These are phyloP conservation scores for Dryocosmus kuriphilus DNA, from an alignment of 2,888 invertebrate species.

Conservation along the genomic window DNA sequence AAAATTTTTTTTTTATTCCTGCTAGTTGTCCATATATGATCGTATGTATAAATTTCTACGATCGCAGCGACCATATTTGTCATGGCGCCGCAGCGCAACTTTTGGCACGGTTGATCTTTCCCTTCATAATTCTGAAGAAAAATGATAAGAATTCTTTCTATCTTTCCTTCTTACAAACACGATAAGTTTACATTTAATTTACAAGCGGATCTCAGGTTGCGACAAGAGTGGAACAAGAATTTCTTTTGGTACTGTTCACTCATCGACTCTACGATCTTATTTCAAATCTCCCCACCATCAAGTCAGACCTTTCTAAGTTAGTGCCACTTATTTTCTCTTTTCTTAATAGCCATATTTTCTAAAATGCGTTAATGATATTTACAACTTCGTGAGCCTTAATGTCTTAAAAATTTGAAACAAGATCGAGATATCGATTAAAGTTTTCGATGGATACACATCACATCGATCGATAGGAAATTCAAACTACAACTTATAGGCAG, in stretches of 20 bases:
- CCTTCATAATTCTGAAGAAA: no score
- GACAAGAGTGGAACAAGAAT: conserved; percentile 57
- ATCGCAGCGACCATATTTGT: no score
- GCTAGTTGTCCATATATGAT: no score
- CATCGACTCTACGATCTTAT: conserved; percentile 59
- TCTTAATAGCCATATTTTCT: background rate
- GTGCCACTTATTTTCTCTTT: background rate
- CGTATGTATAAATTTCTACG: no score
- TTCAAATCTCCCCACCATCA: conserved; percentile 6
- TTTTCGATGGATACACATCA: conserved; percentile 55
- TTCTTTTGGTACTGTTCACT: conserved; percentile 64
- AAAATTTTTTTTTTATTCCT: no score
- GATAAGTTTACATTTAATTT: conserved; percentile 48
- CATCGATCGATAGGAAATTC: conserved; percentile 57
- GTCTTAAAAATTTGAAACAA: conserved; percentile 34
- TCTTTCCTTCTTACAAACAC: conserved; percentile 33
- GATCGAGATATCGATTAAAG: conserved; percentile 56
- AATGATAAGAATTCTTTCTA: no score
- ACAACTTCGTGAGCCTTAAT: background rate
- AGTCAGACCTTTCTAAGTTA: background rate
- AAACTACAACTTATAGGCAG: conserved; percentile 61
- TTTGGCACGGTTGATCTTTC: no score
- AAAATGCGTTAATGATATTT: conserved; percentile 7
- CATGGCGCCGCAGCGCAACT: no score
- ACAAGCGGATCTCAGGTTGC: conserved; percentile 48